Evolutionary conservation across 2,113 vertebrate species (phyloP).

Genomic region (Acrocephalus arundinaceus): DNA sequence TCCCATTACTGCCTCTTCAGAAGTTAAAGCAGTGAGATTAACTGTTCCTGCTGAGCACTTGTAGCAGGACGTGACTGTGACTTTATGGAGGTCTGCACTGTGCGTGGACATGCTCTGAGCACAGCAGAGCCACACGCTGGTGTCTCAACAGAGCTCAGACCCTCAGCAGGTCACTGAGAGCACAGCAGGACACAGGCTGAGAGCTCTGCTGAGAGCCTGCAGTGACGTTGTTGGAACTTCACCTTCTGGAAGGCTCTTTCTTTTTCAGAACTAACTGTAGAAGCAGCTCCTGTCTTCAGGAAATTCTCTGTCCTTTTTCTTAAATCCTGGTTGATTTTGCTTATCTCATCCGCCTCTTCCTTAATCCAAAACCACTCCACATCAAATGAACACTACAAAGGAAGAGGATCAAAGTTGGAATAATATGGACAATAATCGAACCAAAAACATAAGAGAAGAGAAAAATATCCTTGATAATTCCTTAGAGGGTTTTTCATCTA

Average conservation of each 20-base stretch:
- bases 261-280: neutral
- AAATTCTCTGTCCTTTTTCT: neutral
- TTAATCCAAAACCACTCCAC: neutral
- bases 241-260: neutral
- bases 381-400: neutral
- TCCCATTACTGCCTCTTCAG: neutral
- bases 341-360: neutral
- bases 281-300: neutral
- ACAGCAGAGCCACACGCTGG: neutral
- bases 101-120: neutral
- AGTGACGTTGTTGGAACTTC: fast-evolving
- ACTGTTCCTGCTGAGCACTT: neutral
- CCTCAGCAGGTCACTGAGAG: neutral
- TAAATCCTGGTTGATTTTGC: neutral
- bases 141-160: neutral
- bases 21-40: neutral
- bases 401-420: neutral
- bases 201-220: neutral
- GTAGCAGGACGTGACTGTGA: neutral
- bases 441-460: neutral
- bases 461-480: neutral
- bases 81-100: neutral
- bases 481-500: neutral
- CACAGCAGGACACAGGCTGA: fast-evolving
- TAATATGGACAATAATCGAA: neutral